phyloP scores from a whole-genome alignment of 92 coral and sea anemone species.

The Porites evermanni region DNA sequence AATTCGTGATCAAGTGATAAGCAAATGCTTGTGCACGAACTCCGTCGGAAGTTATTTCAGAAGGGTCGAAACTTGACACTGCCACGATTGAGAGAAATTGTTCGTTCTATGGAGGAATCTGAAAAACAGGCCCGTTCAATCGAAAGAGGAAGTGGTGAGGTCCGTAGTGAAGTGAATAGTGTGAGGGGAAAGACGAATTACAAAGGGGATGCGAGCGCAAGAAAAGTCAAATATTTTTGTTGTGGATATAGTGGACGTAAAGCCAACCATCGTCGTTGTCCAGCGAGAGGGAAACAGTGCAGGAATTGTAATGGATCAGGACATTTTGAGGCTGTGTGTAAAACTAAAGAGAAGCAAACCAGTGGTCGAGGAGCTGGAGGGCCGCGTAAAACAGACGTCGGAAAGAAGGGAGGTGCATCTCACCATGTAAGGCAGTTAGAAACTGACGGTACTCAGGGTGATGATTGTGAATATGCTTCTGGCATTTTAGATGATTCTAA shows the following conservation, averaged over 20 bases:
- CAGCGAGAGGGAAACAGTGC: constrained; percentile 9
- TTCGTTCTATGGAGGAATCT: constrained; percentile 13
- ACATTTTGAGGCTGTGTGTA: constrained; percentile 9
- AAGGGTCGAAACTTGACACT: constrained; percentile 49
- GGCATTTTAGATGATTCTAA: neutral
- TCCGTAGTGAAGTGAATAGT: neutral
- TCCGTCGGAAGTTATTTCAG: constrained; percentile 45
- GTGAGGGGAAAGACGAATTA: neutral
- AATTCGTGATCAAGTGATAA: constrained; percentile 56
- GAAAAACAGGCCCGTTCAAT: constrained; percentile 49
- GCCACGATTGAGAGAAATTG: constrained; percentile 28
- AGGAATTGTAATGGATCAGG: constrained; percentile 13
- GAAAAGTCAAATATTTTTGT: neutral
- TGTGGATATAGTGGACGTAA: neutral
- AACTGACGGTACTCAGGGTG: constrained; percentile 9
- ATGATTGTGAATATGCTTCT: constrained; percentile 24
- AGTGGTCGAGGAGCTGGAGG: constrained; percentile 18
- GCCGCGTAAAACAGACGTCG: neutral
- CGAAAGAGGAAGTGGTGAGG: constrained; percentile 5
- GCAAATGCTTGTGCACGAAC: constrained; percentile 37
- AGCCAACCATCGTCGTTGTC: neutral
- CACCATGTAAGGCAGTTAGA: constrained; percentile 14
- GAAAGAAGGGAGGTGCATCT: neutral
- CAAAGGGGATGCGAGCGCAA: neutral
- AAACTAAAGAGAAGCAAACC: neutral